phyloP scores from a whole-genome alignment of 2,888 invertebrate genomes.

The Melanargia galathea region DNA sequence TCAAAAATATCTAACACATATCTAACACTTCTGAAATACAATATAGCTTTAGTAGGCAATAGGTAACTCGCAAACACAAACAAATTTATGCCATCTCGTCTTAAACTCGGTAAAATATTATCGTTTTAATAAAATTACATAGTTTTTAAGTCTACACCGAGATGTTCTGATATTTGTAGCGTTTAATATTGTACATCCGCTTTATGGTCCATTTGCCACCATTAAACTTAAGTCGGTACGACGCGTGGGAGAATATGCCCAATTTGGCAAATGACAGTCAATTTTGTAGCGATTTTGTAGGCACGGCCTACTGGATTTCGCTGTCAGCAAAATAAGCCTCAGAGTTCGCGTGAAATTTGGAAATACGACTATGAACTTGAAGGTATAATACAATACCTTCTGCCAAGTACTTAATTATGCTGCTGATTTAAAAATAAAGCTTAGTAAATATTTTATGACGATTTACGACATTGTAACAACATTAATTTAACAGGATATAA shows the following conservation, averaged over 20 bases:
- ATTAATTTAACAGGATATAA: too few species aligned
- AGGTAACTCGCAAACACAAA: too few species aligned
- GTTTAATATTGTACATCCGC: background rate
- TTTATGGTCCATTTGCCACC: constrained; percentile 2
- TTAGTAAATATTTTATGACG: too few species aligned
- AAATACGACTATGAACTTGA: background rate
- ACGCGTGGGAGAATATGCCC: background rate
- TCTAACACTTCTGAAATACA: too few species aligned
- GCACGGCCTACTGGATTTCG: background rate
- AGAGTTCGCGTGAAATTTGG: background rate
- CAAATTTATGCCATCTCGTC: too few species aligned
- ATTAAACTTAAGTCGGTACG: background rate
- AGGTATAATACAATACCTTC: background rate
- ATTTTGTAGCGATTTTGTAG: constrained; percentile 1
- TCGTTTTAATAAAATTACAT: background rate
- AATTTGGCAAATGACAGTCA: background rate
- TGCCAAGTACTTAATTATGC: too few species aligned
- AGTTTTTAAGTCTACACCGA: background rate
- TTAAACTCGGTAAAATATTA: too few species aligned
- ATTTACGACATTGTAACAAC: too few species aligned
- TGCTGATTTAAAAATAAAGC: too few species aligned
- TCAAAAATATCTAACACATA: too few species aligned
- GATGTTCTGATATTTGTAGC: background rate
- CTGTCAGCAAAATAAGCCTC: background rate
- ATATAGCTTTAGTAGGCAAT: too few species aligned